phyloP scores from a whole-genome alignment of 2,113 vertebrate species.

The Pontoporia blainvillei region DNA sequence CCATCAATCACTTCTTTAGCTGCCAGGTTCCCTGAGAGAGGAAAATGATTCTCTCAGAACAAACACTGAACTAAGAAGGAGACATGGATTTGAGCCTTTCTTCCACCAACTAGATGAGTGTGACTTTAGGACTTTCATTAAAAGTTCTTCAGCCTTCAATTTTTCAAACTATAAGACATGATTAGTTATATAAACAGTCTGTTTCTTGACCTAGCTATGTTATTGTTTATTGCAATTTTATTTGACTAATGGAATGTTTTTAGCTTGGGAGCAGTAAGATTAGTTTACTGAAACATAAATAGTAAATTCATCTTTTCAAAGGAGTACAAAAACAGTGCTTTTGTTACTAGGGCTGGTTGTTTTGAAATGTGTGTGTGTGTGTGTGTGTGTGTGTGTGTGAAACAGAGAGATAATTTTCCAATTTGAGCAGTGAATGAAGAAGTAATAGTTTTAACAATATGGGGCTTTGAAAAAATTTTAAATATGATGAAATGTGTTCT shows the following conservation, averaged over 20 bases:
- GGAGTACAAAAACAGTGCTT: background rate
- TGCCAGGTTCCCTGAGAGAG: background rate
- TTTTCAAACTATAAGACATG: background rate
- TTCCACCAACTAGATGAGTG: background rate
- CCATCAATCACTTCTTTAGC: background rate
- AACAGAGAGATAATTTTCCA: background rate
- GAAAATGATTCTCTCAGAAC: background rate
- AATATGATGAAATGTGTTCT: background rate
- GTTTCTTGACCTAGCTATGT: background rate
- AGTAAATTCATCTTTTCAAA: background rate
- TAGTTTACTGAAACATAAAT: background rate
- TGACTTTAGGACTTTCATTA: background rate
- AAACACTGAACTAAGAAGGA: background rate
- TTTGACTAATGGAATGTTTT: background rate
- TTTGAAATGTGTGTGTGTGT: background rate
- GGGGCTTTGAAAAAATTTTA: background rate
- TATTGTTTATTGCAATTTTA: background rate
- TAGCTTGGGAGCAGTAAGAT: background rate
- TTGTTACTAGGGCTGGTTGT: background rate
- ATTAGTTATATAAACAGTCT: background rate
- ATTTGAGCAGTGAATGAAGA: background rate
- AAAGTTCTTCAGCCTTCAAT: background rate
- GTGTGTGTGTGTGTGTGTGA: background rate
- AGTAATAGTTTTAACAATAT: background rate
- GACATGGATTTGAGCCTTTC: background rate